phyloP scores from a whole-genome alignment of 1,140 invertebrate species.

The Neotoxoptera formosana region DNA sequence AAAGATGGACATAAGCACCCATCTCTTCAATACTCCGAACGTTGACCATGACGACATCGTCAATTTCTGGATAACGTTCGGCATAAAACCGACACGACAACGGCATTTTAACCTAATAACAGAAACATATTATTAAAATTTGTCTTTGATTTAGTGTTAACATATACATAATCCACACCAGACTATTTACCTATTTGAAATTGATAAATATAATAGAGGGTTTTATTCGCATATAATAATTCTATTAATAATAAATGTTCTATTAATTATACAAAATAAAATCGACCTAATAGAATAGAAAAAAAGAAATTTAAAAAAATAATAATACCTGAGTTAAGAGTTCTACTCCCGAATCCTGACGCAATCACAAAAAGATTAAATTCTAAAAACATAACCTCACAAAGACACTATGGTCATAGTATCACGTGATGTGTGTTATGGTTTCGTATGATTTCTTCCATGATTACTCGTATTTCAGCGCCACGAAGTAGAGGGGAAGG shows the following conservation, averaged over 20 bases:
- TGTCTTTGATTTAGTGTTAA: neutral
- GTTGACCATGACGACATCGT: conserved; percentile 99
- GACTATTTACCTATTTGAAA: neutral
- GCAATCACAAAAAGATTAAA: conserved; percentile 42
- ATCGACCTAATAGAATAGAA: neutral
- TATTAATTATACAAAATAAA: neutral
- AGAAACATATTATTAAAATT: neutral
- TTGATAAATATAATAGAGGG: neutral
- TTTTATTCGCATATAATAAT: neutral
- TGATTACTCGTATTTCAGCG: neutral
- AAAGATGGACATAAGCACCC: conserved; percentile 97
- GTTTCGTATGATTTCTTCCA: neutral
- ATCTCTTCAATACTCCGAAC: conserved; percentile 98
- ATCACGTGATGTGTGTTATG: neutral
- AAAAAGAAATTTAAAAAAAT: neutral
- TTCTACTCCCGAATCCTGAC: neutral
- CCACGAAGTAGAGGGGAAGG: neutral
- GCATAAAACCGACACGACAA: conserved; percentile 97
- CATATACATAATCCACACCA: neutral
- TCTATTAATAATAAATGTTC: neutral
- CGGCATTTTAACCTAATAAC: conserved; percentile 72
- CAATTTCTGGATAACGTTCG: conserved; percentile 97
- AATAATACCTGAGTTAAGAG: neutral
- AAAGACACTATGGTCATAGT: conserved; percentile 21
- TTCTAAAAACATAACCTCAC: conserved; percentile 50